Evolutionary conservation across 1,140 invertebrate species (phyloP).

Genomic region (Musca domestica): DNA sequence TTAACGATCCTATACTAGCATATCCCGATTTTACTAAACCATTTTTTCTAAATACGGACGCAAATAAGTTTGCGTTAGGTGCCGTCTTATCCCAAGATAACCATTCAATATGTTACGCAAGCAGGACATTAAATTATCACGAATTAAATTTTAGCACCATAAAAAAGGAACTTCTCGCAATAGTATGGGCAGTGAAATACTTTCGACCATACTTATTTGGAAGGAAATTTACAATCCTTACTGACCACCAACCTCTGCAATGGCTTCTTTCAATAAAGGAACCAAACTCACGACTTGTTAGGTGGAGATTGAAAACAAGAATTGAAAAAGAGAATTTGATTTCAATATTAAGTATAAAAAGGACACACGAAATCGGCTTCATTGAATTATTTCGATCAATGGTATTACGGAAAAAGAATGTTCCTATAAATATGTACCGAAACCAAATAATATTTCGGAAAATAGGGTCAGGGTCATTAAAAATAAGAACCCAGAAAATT

Average conservation of each 20-base stretch:
- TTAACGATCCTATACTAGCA: constrained; percentile 8
- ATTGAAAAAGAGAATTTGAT: too few relatives aligned
- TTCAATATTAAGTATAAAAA: constrained; percentile 23
- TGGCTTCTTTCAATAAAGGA: background rate
- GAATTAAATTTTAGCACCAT: constrained; percentile 10
- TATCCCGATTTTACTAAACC: constrained; percentile 16
- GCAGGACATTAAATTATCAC: constrained; percentile 21
- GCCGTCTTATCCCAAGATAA: constrained; percentile 17
- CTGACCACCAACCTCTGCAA: constrained; percentile 7
- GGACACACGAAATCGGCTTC: background rate
- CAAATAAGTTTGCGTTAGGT: constrained; percentile 9
- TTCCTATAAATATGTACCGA: background rate
- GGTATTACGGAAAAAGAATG: background rate
- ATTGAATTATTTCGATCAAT: background rate
- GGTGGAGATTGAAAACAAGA: constrained; percentile 7
- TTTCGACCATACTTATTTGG: constrained; percentile 22
- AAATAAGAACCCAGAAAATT: background rate
- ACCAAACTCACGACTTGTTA: constrained; percentile 28
- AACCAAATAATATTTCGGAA: background rate
- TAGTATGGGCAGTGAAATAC: constrained; percentile 20
- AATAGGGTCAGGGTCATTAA: background rate
- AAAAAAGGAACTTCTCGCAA: constrained; percentile 14
- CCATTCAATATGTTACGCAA: constrained; percentile 16
- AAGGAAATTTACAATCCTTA: constrained; percentile 19
- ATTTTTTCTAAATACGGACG: constrained; percentile 17